phyloP scores from a whole-genome alignment of 2,888 invertebrate species.

The Ichneumoninae sp. region DNA sequence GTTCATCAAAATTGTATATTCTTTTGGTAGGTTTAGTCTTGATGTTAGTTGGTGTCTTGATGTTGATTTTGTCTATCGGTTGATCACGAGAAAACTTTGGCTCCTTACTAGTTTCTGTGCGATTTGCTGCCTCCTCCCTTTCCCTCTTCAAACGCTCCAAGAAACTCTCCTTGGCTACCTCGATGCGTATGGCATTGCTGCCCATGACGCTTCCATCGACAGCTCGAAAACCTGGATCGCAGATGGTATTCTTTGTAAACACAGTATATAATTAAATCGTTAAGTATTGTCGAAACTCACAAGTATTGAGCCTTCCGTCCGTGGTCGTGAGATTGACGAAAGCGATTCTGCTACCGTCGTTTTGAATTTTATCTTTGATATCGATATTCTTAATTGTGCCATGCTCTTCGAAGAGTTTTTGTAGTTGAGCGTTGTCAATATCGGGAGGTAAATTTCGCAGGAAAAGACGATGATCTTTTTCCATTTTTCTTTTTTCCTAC shows the following conservation, averaged over 20 bases:
- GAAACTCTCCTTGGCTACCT: constrained; percentile 73
- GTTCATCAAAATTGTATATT: constrained; percentile 57
- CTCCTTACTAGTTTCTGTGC: constrained; percentile 2
- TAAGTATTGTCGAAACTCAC: constrained; percentile 59
- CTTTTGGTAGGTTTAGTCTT: constrained; percentile 47
- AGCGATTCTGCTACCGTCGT: constrained; percentile 69
- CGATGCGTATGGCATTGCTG: constrained; percentile 64
- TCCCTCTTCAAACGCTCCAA: constrained; percentile 71
- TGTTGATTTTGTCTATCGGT: constrained; percentile 53
- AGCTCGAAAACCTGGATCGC: constrained; percentile 66
- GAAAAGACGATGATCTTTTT: constrained; percentile 70
- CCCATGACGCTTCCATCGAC: constrained; percentile 62
- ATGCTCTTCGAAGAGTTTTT: constrained; percentile 66
- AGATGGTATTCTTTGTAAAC: background rate
- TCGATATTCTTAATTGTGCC: constrained; percentile 69
- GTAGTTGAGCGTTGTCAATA: constrained; percentile 56
- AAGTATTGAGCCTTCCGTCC: constrained; percentile 67
- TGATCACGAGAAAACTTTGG: constrained; percentile 4
- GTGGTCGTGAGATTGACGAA: constrained; percentile 69
- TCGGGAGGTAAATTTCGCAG: constrained; percentile 68
- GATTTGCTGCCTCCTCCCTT: constrained; percentile 61
- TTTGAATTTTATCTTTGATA: constrained; percentile 69
- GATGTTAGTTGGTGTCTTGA: constrained; percentile 39
- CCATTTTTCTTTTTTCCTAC: constrained; percentile 61
- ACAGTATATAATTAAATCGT: background rate